phyloP scores from a whole-genome alignment of 1,140 invertebrate species.

The Heliothis virescens region DNA sequence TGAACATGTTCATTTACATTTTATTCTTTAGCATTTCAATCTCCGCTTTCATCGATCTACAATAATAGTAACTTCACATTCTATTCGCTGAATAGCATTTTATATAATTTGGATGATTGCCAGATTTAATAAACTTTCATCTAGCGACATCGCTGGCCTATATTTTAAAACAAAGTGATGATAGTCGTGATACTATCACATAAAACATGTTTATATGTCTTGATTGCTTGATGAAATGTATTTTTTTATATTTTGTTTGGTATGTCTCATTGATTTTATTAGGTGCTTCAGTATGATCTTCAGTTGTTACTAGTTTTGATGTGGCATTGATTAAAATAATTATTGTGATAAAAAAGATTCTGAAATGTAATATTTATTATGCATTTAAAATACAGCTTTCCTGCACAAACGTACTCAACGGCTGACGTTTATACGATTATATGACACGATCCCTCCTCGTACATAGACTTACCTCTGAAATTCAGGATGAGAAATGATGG shows the following conservation, averaged over 20 bases:
- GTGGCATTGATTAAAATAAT: too few relatives aligned
- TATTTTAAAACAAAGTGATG: conserved; percentile 19
- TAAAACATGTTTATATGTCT: background rate
- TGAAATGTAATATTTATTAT: too few relatives aligned
- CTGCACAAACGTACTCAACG: too few relatives aligned
- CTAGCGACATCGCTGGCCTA: conserved; percentile 18
- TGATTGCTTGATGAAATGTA: background rate
- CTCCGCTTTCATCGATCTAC: background rate
- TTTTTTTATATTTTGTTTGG: background rate
- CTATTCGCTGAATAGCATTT: conserved; percentile 4
- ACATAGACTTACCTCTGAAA: too few relatives aligned
- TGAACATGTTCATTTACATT: background rate
- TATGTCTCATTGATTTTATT: background rate
- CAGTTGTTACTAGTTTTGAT: too few relatives aligned
- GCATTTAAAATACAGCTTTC: too few relatives aligned
- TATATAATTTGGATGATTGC: conserved; percentile 18
- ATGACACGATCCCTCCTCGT: too few relatives aligned
- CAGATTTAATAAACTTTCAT: conserved; percentile 4
- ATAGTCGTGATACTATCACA: conserved; percentile 18
- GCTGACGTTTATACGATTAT: too few relatives aligned
- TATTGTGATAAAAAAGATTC: too few relatives aligned
- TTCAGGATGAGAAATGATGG: too few relatives aligned
- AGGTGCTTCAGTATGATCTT: background rate
- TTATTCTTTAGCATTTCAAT: background rate
- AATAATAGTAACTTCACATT: conserved; percentile 22